phyloP scores from a whole-genome alignment of 2,888 invertebrate genomes.

The Tipula helvola region DNA sequence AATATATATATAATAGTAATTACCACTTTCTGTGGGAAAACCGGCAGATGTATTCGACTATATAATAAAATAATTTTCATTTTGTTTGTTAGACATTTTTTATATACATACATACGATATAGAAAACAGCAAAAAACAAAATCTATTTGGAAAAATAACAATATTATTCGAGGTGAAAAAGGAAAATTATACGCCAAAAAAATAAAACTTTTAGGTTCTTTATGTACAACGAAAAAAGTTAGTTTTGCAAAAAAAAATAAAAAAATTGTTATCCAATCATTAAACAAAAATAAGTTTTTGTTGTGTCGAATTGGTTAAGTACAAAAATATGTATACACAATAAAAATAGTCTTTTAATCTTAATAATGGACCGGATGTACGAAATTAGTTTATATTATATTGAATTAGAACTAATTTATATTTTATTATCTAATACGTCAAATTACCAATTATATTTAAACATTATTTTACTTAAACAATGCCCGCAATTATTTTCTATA shows the following conservation, averaged over 20 bases:
- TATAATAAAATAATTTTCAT: background rate
- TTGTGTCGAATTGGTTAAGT: background rate
- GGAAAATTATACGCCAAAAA: background rate
- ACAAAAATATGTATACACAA: background rate
- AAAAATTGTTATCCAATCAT: background rate
- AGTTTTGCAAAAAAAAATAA: background rate
- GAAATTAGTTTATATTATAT: background rate
- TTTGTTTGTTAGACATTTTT: background rate
- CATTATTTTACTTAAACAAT: background rate
- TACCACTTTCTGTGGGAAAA: background rate
- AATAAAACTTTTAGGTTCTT: background rate
- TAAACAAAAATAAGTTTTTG: background rate
- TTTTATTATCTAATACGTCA: background rate
- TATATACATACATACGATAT: background rate
- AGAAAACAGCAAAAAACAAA: background rate
- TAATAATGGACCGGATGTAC: background rate
- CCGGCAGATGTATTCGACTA: background rate
- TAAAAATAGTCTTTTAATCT: background rate
- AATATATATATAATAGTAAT: background rate
- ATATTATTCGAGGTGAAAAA: background rate
- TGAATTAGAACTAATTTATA: background rate
- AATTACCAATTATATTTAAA: background rate
- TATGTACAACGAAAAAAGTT: too few relatives aligned
- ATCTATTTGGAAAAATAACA: background rate
- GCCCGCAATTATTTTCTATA: too few relatives aligned